Evolutionary conservation across 23 tunicate species (phyloP).

Genomic region (Corella eumyota): DNA sequence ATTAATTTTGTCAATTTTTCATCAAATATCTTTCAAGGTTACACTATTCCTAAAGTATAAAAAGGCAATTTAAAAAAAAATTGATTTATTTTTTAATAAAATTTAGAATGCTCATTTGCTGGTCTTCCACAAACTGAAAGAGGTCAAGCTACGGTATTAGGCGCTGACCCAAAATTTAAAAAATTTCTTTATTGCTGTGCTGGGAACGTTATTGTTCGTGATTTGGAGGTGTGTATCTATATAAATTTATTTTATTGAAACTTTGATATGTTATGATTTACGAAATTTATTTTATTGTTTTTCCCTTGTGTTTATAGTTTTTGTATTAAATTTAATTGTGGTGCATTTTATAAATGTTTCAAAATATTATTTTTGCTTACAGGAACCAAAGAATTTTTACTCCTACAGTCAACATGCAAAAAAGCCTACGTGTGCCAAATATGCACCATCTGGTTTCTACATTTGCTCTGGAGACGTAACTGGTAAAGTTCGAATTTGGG

Average conservation of each 20-base stretch:
- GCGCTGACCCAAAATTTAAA: constrained; percentile 80
- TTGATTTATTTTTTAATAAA: no score
- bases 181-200: constrained; percentile 48
- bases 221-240: constrained; percentile 31
- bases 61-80: no score
- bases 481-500: constrained; percentile 81
- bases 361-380: neutral
- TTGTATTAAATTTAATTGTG: no score
- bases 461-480: constrained; percentile 74
- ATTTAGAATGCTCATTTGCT: no score
- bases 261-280: no score
- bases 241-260: neutral
- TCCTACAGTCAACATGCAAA: constrained; percentile 43
- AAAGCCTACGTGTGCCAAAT: constrained; percentile 61
- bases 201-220: constrained; percentile 67
- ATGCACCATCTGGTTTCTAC: constrained; percentile 65
- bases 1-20: no score
- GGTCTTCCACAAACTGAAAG: constrained; percentile 50
- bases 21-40: no score
- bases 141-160: constrained; percentile 50
- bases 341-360: no score
- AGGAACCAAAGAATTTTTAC: constrained; percentile 33
- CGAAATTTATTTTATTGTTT: no score
- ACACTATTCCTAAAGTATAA: no score
- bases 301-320: no score